phyloP scores from a whole-genome alignment of 2,888 invertebrate genomes.

The Hoplodrina ambigua region DNA sequence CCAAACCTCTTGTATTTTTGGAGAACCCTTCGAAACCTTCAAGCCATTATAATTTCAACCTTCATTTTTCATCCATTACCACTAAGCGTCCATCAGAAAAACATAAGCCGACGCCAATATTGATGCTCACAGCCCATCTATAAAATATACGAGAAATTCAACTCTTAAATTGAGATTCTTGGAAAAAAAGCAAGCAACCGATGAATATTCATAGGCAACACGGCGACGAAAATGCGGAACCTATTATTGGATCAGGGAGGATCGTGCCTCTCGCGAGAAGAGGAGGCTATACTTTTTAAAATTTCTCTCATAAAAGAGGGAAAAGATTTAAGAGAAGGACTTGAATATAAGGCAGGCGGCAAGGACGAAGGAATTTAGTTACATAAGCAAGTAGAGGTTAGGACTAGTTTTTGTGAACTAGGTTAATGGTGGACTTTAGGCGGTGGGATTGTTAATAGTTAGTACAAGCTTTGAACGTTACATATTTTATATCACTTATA shows the following conservation, averaged over 20 bases:
- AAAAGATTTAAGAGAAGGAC: constrained; percentile 58
- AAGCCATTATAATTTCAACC: constrained; percentile 41
- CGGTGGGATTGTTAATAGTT: neutral
- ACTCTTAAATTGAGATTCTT: constrained; percentile 61
- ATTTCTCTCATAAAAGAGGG: constrained; percentile 60
- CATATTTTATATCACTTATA: too few species aligned
- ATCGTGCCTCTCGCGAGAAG: constrained; percentile 58
- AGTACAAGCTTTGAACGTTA: too few species aligned
- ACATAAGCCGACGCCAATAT: constrained; percentile 58
- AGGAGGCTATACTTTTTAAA: constrained; percentile 62
- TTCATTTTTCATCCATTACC: constrained; percentile 52
- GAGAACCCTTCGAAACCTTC: constrained; percentile 12
- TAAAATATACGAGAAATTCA: constrained; percentile 64
- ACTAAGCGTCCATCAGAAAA: constrained; percentile 45
- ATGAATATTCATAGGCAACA: constrained; percentile 70
- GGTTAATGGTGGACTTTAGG: neutral
- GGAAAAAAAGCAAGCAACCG: constrained; percentile 59
- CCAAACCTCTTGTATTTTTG: constrained; percentile 26
- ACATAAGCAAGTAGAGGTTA: constrained; percentile 30
- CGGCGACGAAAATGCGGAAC: constrained; percentile 61
- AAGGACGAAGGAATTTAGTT: constrained; percentile 45
- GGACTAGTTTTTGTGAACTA: neutral
- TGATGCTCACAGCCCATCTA: constrained; percentile 54
- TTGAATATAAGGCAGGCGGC: constrained; percentile 42
- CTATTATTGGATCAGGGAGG: constrained; percentile 70